Base-by-base conservation (phyloP, 2,888 invertebrate species). In the Orchestes rusci region DNA sequence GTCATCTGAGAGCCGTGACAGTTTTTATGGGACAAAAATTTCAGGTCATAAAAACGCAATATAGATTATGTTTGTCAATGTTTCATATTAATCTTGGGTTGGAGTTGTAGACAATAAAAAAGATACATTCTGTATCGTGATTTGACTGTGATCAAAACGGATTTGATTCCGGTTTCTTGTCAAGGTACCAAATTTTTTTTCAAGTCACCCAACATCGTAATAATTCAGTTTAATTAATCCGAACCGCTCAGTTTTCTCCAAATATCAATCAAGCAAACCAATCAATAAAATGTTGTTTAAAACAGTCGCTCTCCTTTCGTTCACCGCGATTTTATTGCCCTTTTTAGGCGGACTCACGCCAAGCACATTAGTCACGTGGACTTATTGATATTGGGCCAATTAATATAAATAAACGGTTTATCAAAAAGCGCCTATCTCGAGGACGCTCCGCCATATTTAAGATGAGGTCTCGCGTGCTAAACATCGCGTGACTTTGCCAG, bases 391-490 rank as follows among this genome's bases (percentile, higher is more conserved):
- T 43, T 39, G 45, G 36, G n/a, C 43, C 50, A 41, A 50, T 50
- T 50, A 50, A 50, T 50, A 50, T 50, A 50, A 50, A 50, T 50
- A 50, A 50, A 50, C 45, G 45, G 38, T 50, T 50, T 43, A 50
- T 50, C 50, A 50, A 42, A 42, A 37, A 10, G 45, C 42, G 40
- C 35, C 42, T 42, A 46, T 46, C 46, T 20, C 16, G 28, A 39
- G 10, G 38, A n/a, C n/a, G n/a, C 34, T 16, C 31, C 36, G 36
- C 28, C 34, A 34, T 40, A 37, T 39, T 39, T 43, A 18, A 36
- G 15, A 18, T 34, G 39, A 16, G 13, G 36, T 17, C 13, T 45
- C 30, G 39, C 45, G 45, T 45, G 45, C 34, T 8, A 16, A 27
- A 39, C 16, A 19, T 46, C 31, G 46, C 46, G 46, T 46, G 46